Evolutionary conservation across 2,888 invertebrate species (phyloP), one percentile per base, ranked within the genome.

Genomic region (Nephrotoma appendiculata): DNA sequence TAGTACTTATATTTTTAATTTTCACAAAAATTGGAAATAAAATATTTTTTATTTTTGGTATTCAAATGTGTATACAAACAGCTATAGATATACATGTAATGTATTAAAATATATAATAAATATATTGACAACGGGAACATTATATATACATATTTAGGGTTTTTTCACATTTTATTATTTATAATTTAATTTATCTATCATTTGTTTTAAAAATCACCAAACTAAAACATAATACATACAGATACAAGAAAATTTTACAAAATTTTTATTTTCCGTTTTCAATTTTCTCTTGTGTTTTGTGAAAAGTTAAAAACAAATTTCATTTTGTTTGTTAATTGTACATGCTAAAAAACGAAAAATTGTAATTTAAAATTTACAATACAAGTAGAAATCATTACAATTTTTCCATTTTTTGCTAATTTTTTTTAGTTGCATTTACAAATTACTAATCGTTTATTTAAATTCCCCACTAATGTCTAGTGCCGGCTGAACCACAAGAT

Each of bases 401-500:
- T 71, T 71, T 71, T 71, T 19, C 2, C 31, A 71, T 71, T 71
- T 71, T 31, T 71, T 71, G 9, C 84, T 15, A 83, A 42, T 31
- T 31, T 31, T 31, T 31, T 71, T 71, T 71, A 19, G 11, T 71
- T 71, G 9, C 7, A 31, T 71, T 71, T 71, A 71, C 9, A 71
- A 71, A 71, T 31, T 31, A 71, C 71, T 71, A 71, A 71, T 52
- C 71, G 31, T 71, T 71, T 71, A 71, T 19, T 71, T 71, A 3
- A 71, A 71, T 71, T 71, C 2, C 45, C 71, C 19, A 71, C 71
- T 87, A 83, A 15, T 87, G 86, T 88, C 88, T 95, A 99, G 99
- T 99, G 94, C 99, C 99, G 89, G 98, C 98, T 88, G 97, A 98
- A 92, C 99, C 99, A 86, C 96, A 97, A 92, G 96, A 97, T 90